A percentile compares a stretch with the other conserved stretches of the same genome.
phyloP scores from a whole-genome alignment of 2,797 vertebrate genomes.

The Mareca strepera region DNA sequence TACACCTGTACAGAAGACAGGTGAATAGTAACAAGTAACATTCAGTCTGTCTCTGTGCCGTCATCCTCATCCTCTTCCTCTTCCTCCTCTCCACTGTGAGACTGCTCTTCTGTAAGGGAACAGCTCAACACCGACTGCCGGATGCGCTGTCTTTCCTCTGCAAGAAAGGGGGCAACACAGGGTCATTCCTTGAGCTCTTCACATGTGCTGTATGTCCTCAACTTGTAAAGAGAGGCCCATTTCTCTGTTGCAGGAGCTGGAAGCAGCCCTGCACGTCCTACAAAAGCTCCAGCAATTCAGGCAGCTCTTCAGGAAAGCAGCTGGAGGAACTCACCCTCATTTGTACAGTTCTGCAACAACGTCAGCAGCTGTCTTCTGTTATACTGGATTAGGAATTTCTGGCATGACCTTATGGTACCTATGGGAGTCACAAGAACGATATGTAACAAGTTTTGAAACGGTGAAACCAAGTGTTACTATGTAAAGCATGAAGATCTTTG shows the following conservation, averaged over 20 bases:
- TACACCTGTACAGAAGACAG: not conserved
- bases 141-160: conserved; percentile 85
- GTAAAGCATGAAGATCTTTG: not conserved
- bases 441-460: not conserved
- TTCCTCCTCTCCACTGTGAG: conserved; percentile 37
- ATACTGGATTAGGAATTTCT: conserved; percentile 94
- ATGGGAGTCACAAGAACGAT: not conserved
- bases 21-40: not conserved
- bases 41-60: conserved; percentile 58
- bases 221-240: not conserved
- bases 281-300: fast-evolving
- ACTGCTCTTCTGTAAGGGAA: conserved; percentile 65
- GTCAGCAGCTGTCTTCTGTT: conserved; percentile 87
- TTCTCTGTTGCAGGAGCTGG: not conserved
- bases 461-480: fast-evolving
- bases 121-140: conserved; percentile 84
- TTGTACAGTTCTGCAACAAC: conserved; percentile 86
- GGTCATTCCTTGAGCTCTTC: not conserved
- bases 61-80: conserved; percentile 50
- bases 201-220: not conserved
- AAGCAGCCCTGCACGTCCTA: not conserved
- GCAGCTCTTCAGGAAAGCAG: fast-evolving
- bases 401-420: conserved; percentile 96
- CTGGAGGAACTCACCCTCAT: conserved; percentile 80
- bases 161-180: not conserved